These are phyloP conservation scores for Mus minutoides DNA, from an alignment of 2,797 vertebrate species.

Conservation along the genomic window DNA sequence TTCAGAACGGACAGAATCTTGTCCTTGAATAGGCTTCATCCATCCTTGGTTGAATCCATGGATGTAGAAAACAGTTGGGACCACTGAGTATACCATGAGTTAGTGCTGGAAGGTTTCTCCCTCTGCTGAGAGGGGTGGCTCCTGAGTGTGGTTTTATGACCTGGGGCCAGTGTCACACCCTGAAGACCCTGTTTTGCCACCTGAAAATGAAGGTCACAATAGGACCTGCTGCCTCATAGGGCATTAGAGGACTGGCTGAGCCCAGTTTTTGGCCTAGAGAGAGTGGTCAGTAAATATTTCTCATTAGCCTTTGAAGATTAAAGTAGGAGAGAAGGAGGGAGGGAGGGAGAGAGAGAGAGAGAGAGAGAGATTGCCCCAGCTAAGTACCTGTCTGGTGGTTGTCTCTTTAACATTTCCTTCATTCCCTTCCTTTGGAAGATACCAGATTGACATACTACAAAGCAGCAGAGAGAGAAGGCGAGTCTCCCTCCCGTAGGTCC, in stretches of 20 bases:
- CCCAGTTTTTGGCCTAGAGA: not conserved
- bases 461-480: not conserved
- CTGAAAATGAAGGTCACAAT: conserved; percentile 5
- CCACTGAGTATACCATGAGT: not conserved
- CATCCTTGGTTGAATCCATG: not conserved
- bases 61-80: not conserved
- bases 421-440: conserved; percentile 12
- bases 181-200: not conserved
- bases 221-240: not conserved
- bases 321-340: too few species aligned
- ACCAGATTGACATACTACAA: not conserved
- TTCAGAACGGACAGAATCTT: not conserved
- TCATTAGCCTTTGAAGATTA: not conserved
- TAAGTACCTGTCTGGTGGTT: not conserved
- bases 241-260: not conserved
- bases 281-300: not conserved
- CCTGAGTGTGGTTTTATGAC: not conserved
- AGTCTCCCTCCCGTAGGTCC: not conserved
- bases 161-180: not conserved
- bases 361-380: not conserved
- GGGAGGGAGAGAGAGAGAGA: too few species aligned
- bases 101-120: not conserved
- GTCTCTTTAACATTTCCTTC: not conserved
- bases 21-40: not conserved
- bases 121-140: not conserved